phyloP scores from a whole-genome alignment of 2,797 vertebrate species.

The Notolabrus celidotus region DNA sequence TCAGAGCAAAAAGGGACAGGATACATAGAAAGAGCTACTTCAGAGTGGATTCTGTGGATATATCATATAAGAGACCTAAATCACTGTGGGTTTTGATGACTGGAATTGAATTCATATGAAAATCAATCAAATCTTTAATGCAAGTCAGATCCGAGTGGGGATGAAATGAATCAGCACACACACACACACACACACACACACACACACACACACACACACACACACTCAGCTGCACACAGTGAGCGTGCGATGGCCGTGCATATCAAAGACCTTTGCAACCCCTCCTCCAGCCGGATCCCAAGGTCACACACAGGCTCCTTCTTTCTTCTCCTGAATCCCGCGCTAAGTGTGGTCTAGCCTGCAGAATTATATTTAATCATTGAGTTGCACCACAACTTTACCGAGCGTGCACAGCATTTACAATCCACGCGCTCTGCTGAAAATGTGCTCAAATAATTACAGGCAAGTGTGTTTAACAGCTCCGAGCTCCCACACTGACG shows the following conservation, averaged over 20 bases:
- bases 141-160: constrained; percentile 51
- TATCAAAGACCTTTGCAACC: constrained; percentile 74
- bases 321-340: constrained; percentile 46
- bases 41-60: constrained; percentile 41
- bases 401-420: constrained; percentile 27
- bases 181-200: constrained; percentile 27
- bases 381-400: constrained; percentile 38
- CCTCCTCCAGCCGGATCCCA: constrained; percentile 60
- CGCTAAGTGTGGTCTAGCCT: constrained; percentile 37
- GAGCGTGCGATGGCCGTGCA: constrained; percentile 58
- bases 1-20: constrained; percentile 42
- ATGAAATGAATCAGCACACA: constrained; percentile 57
- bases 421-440: constrained; percentile 22
- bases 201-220: constrained; percentile 2
- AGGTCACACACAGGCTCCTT: constrained; percentile 69
- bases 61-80: constrained; percentile 46
- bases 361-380: constrained; percentile 34
- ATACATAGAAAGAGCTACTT: constrained; percentile 21
- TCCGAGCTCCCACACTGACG: constrained; percentile 38
- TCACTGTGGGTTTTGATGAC: constrained; percentile 51
- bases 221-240: constrained; percentile 32
- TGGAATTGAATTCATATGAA: constrained; percentile 53
- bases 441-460: constrained; percentile 62
- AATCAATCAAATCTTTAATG: constrained; percentile 68
- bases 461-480: constrained; percentile 43